Percentiles rank a stretch among this genome's conserved stretches.
These are phyloP conservation scores for Ormyrus rosae DNA, from an alignment of 2,888 invertebrate genomes.

Conservation along the genomic window DNA sequence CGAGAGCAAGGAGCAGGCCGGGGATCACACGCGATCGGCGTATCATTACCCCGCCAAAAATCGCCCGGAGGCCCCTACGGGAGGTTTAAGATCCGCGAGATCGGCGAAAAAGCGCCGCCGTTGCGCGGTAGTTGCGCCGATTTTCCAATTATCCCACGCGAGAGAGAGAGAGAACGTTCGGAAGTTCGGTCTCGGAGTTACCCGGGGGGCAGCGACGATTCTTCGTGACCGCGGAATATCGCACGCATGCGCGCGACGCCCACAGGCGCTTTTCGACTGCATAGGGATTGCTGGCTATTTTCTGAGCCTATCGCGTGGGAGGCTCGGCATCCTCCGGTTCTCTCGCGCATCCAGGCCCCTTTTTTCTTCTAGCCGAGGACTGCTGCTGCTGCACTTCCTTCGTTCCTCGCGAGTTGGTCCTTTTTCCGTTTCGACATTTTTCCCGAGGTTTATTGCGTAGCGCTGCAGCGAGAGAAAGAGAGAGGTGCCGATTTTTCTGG, in stretches of 20 bases:
- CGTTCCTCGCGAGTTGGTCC: background rate
- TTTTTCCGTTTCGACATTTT: too few relatives aligned
- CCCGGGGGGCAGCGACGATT: background rate
- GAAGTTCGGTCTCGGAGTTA: background rate
- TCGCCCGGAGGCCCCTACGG: slow-evolving; percentile 4
- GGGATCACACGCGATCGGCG: too few relatives aligned
- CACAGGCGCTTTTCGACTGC: background rate
- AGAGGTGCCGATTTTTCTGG: too few relatives aligned
- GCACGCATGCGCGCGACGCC: background rate
- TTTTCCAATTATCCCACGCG: slow-evolving; percentile 61
- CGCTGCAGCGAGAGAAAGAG: too few relatives aligned
- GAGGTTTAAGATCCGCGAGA: slow-evolving; percentile 13
- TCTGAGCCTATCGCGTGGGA: slow-evolving; percentile 64
- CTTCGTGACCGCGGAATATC: too few relatives aligned
- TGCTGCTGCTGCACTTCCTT: slow-evolving; percentile 6
- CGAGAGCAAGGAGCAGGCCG: too few relatives aligned
- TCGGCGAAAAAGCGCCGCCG: background rate
- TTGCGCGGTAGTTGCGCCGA: slow-evolving; percentile 37
- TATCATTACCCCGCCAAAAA: background rate
- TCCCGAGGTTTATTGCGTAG: too few relatives aligned
- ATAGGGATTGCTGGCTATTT: background rate
- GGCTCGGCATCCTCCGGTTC: slow-evolving; percentile 65
- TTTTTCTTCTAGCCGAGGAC: background rate
- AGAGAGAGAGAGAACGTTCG: slow-evolving; percentile 20
- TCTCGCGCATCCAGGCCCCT: slow-evolving; percentile 41